Conservation (phyloP, 1,140 invertebrate species). For the Micrasema minimum region DNA sequence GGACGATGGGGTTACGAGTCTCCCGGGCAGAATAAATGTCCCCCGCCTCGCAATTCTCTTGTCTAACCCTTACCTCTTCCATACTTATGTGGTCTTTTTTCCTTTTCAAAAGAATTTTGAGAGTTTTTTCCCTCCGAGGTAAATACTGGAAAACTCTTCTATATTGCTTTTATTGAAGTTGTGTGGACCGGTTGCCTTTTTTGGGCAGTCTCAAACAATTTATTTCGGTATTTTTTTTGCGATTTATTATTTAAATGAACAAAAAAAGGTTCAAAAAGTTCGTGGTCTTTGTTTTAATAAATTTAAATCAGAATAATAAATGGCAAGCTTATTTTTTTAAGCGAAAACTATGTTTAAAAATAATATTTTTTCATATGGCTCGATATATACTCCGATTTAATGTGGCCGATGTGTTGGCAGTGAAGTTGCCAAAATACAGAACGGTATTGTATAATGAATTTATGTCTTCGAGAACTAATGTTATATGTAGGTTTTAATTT, state of each 20-base stretch:
- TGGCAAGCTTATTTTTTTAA: no score
- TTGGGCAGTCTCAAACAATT: constrained; percentile 33
- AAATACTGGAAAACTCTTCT: constrained; percentile 39
- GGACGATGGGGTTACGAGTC: constrained; percentile 54
- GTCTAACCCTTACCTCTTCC: constrained; percentile 48
- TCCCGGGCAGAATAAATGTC: constrained; percentile 53
- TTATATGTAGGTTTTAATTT: no score
- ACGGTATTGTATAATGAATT: no score
- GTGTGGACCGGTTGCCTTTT: constrained; percentile 37
- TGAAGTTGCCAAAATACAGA: no score
- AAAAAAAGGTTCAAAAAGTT: constrained; percentile 5
- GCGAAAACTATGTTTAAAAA: no score
- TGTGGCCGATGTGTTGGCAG: no score
- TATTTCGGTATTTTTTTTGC: constrained; percentile 30
- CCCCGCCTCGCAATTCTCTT: constrained; percentile 50
- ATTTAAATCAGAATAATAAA: no score
- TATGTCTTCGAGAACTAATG: no score
- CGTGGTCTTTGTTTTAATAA: neutral
- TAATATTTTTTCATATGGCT: no score
- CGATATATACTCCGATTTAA: no score
- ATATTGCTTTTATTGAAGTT: constrained; percentile 42
- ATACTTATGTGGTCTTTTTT: constrained; percentile 44
- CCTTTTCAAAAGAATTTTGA: constrained; percentile 37
- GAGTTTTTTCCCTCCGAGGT: constrained; percentile 36
- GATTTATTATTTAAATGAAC: constrained; percentile 34